These are phyloP conservation scores for Danaus chrysippus DNA, from an alignment of 2,888 invertebrate species.

Conservation along the genomic window DNA sequence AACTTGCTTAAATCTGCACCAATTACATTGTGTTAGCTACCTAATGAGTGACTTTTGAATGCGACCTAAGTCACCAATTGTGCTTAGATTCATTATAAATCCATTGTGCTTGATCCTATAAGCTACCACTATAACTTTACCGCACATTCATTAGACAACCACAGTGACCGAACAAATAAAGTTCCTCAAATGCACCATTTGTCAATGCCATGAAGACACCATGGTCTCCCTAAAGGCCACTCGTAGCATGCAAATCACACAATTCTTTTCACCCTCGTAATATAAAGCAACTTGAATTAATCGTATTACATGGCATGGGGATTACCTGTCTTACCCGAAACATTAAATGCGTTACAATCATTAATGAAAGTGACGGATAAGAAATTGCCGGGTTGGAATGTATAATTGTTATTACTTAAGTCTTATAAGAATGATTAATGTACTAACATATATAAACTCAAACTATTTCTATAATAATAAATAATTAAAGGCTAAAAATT, in stretches of 20 bases:
- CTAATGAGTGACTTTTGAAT: constrained; percentile 6
- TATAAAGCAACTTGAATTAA: constrained; percentile 62
- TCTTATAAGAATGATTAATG: no score
- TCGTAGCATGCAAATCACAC: constrained; percentile 65
- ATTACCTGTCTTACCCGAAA: constrained; percentile 24
- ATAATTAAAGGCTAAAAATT: no score
- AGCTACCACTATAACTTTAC: constrained; percentile 19
- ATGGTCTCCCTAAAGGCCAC: constrained; percentile 28
- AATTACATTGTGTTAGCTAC: neutral
- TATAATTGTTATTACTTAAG: no score
- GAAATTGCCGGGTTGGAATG: constrained; percentile 20
- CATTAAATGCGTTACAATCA: constrained; percentile 48
- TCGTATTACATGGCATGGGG: constrained; percentile 4
- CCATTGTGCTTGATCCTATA: constrained; percentile 15
- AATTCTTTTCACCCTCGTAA: constrained; percentile 53
- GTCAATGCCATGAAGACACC: constrained; percentile 33
- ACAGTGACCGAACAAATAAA: constrained; percentile 27
- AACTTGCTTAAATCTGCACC: constrained; percentile 2
- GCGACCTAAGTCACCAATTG: constrained; percentile 14
- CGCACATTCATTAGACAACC: constrained; percentile 28
- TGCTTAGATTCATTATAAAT: constrained; percentile 13
- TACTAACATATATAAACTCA: no score
- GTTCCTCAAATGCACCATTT: constrained; percentile 30
- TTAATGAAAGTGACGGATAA: constrained; percentile 43
- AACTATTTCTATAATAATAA: no score